Evolutionary conservation across 2,113 vertebrate genomes (phyloP), one percentile per base, ranked within the genome.

Genomic region (Ondatra zibethicus): DNA sequence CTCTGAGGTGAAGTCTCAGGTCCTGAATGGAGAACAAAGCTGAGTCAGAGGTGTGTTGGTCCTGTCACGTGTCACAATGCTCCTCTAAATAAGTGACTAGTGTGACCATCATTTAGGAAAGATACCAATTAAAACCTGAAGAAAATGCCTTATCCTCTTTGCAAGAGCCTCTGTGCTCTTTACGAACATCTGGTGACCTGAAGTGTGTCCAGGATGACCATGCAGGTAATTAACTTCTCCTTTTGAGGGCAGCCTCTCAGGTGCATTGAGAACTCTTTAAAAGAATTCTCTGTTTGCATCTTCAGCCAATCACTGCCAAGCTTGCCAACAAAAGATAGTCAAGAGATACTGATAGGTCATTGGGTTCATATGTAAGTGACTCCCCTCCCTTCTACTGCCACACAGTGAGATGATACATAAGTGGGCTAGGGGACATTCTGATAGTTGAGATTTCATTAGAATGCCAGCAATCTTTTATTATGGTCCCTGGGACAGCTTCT

Each of bases 331-430:
- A 36, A 36, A 33, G 36, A 3, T 58, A 31, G 31, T 47, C 31
- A 27, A 3, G 47, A 78, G 45, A 36, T 77, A 52, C 4, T 11
- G 52, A 63, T 42, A 17, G 39, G 63, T 72, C 47, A 47, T 78
- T 50, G 47, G 42, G 86, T 58, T 89, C 33, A 25, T 65, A 76
- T 27, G 42, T 52, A 66, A 33, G 65, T 4, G 33, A 23, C 29
- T 33, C 23, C 33, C 0, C 3, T 13, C 29, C 7, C 27, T 1
- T 16, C 25, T 12, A 2, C 21, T 7, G 7, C 23, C 31, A 3
- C 7, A 7, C 11, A 23, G 8, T 1, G 23, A 84, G 78, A 73
- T 12, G 0, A 10, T 3, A n/a, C 2, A 1, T 27, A 63, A 29
- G 12, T n/a, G 1, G 23, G 13, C 10, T 16, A 47, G 39, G 39